Evolutionary conservation across 1,140 invertebrate genomes (phyloP), one percentile per base, ranked within the genome.

Genomic region (Neocloeon triangulifer): DNA sequence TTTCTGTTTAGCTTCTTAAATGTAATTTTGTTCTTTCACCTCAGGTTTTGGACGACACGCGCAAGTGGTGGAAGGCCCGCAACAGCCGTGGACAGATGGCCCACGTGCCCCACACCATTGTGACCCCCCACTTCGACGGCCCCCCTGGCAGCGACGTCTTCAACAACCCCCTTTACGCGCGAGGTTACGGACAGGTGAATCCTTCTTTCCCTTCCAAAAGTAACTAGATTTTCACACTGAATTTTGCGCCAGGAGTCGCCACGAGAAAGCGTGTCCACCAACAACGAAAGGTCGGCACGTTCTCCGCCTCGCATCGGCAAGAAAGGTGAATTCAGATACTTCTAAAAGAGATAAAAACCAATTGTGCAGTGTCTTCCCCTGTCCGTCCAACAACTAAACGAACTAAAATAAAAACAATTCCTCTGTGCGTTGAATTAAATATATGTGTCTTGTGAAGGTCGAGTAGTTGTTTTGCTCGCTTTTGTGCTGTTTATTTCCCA

Each of bases 1-100:
- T n/a, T n/a, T n/a, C n/a, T n/a, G n/a, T n/a, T n/a, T n/a, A n/a
- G n/a, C n/a, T n/a, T n/a, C n/a, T n/a, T n/a, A n/a, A n/a, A n/a
- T 25, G 2, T 25, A n/a, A 3, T 3, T 36, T 8, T 37, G 13
- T 18, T 13, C 37, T 38, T 33, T 40, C 17, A 38, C 43, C 53
- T 13, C 45, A 88, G 79, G 69, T 94, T 23, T 56, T 97, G 29
- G 91, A 96, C 49, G 85, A 92, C 52, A 77, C 72, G 22, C 66
- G 89, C 39, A 97, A 97, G 52, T 98, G 92, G 92, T 98, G 92
- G 92, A 91, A 92, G 56, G 80, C 89, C 37, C 66, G 84, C 35
- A 98, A 97, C 52, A 66, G 68, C 18, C 65, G 73, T 37, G 81
- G 82, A 4, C 70, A 84, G 47, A 61, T 82, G 6, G 91, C 85